These are phyloP conservation scores for Hydropsyche betteni DNA, from an alignment of 2,888 invertebrate species.

Conservation along the genomic window DNA sequence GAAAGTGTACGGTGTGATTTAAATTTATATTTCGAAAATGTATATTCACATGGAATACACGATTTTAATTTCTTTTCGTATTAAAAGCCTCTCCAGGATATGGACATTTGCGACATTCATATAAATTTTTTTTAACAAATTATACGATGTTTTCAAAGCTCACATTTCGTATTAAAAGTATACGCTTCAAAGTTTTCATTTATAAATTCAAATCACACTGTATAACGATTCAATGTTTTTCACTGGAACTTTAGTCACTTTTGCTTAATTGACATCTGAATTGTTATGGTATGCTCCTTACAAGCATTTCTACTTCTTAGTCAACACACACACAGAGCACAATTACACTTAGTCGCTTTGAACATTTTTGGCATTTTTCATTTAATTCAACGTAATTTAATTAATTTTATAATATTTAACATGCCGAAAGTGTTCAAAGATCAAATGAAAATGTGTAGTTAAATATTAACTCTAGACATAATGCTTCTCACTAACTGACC, in stretches of 20 bases:
- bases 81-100: too few relatives aligned
- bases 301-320: constrained; percentile 47
- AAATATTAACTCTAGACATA: constrained; percentile 26
- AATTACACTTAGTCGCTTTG: constrained; percentile 40
- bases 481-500: constrained; percentile 33
- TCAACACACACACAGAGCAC: constrained; percentile 48
- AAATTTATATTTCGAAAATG: too few relatives aligned
- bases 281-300: constrained; percentile 40
- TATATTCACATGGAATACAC: too few relatives aligned
- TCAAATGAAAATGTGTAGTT: constrained; percentile 37
- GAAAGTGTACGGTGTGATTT: too few relatives aligned
- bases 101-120: too few relatives aligned
- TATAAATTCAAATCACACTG: background rate
- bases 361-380: constrained; percentile 7
- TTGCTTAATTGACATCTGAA: constrained; percentile 24
- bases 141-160: too few relatives aligned
- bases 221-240: background rate
- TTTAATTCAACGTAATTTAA: background rate
- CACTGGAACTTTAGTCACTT: constrained; percentile 7
- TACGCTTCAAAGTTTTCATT: background rate
- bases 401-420: background rate
- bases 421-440: constrained; percentile 20
- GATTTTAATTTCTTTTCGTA: too few relatives aligned
- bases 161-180: too few relatives aligned
- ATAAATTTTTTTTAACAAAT: too few relatives aligned